A percentile compares a stretch with the other conserved stretches of the same genome.
Conservation (phyloP, 2,113 vertebrate genomes). For the Podiceps cristatus region DNA sequence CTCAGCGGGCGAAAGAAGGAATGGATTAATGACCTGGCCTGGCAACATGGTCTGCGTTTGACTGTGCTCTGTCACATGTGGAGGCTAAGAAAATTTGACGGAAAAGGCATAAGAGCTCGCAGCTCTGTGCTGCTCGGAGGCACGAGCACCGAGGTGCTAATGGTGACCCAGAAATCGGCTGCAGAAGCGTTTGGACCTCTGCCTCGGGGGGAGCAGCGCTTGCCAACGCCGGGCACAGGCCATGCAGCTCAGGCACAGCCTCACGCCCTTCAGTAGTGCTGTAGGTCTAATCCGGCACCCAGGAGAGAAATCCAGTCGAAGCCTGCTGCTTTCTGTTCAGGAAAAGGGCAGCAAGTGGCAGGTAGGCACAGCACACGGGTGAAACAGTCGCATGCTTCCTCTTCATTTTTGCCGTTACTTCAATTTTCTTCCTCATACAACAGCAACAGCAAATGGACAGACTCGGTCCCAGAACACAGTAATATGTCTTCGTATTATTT, state of each 20-base stretch:
- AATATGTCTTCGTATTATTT: neutral
- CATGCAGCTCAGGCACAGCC: neutral
- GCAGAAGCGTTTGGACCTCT: neutral
- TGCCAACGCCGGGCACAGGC: accelerated
- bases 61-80: neutral
- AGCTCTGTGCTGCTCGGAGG: neutral
- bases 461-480: neutral
- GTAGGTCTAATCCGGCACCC: neutral
- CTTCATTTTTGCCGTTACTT: neutral
- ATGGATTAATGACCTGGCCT: neutral
- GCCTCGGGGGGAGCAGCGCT: neutral
- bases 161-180: neutral
- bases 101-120: neutral
- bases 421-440: neutral
- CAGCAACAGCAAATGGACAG: neutral
- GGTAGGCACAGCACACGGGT: neutral
- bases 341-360: neutral
- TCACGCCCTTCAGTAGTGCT: too few relatives aligned
- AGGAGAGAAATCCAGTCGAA: neutral
- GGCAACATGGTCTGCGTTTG: neutral
- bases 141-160: accelerated
- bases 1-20: neutral
- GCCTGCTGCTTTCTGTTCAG: neutral
- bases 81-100: neutral
- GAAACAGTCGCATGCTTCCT: neutral